Evolutionary conservation across 2,113 vertebrate genomes (phyloP).

Genomic region (Ivindomyrus marchei): DNA sequence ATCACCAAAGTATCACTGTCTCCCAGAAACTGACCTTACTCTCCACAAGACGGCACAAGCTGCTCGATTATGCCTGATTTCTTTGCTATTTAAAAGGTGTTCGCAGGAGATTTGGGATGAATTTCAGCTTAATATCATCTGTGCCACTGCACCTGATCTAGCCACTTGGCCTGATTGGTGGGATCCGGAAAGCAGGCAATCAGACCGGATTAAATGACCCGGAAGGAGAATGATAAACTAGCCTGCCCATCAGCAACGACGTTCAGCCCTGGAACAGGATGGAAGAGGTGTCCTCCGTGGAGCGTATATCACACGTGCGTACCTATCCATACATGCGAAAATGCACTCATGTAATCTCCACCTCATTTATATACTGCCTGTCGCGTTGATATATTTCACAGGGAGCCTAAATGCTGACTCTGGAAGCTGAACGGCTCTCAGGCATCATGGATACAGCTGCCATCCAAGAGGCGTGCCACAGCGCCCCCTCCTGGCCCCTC

Average conservation of each 20-base stretch:
- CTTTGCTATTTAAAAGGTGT: not conserved
- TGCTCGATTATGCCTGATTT: not conserved
- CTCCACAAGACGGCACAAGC: not conserved
- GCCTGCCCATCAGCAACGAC: not conserved
- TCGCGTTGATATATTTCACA: not conserved
- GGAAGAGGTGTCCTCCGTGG: not conserved
- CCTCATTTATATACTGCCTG: not conserved
- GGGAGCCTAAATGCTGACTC: not conserved
- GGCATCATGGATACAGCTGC: not conserved
- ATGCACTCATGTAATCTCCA: not conserved
- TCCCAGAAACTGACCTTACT: not conserved
- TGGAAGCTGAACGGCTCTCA: not conserved
- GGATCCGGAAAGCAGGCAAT: not conserved
- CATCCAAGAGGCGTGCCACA: not conserved
- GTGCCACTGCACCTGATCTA: not conserved
- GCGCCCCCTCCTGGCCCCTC: not conserved
- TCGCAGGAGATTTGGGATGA: not conserved
- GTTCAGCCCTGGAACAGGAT: not conserved
- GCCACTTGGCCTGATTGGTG: not conserved
- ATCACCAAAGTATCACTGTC: not conserved
- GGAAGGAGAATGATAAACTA: not conserved
- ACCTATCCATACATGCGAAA: not conserved
- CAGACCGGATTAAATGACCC: not conserved
- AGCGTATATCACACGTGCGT: not conserved
- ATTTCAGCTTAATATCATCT: not conserved